These are phyloP conservation scores for Pecten maximus DNA, from an alignment of 2,888 invertebrate species.

Conservation along the genomic window DNA sequence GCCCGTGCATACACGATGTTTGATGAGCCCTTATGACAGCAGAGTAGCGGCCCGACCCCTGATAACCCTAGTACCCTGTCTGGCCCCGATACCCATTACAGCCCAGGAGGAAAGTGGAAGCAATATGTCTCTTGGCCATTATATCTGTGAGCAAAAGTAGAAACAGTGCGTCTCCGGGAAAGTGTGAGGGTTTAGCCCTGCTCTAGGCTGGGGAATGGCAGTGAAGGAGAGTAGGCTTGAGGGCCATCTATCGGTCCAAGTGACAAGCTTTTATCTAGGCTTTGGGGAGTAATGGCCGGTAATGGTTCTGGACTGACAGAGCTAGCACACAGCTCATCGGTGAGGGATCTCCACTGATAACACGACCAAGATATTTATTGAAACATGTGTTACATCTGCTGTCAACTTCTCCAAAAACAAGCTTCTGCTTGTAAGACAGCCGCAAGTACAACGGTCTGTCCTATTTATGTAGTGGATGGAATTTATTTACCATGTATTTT, in stretches of 20 bases:
- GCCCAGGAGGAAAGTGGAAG: conserved; percentile 17
- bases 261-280: conserved; percentile 25
- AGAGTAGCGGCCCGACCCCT: background rate
- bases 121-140: conserved; percentile 14
- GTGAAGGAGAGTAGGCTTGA: background rate
- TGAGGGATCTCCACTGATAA: conserved; percentile 15
- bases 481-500: conserved; percentile 9
- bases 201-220: background rate
- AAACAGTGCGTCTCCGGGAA: conserved; percentile 16
- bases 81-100: conserved; percentile 14
- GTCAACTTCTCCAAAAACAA: conserved; percentile 31
- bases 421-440: conserved; percentile 19
- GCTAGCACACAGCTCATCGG: conserved; percentile 32
- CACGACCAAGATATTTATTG: conserved; percentile 32
- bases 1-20: conserved; percentile 5
- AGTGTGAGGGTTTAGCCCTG: background rate
- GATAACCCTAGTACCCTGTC: conserved; percentile 21
- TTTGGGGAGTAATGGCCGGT: conserved; percentile 24
- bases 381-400: conserved; percentile 35
- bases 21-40: conserved; percentile 33
- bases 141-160: background rate
- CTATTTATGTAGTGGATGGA: conserved; percentile 1
- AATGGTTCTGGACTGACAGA: conserved; percentile 10
- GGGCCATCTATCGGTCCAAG: conserved; percentile 35
- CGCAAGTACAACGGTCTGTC: background rate